Evolutionary conservation across 2,113 vertebrate genomes (phyloP), one percentile per base, ranked within the genome.

Genomic region (Leptobrachium ailaonicum): DNA sequence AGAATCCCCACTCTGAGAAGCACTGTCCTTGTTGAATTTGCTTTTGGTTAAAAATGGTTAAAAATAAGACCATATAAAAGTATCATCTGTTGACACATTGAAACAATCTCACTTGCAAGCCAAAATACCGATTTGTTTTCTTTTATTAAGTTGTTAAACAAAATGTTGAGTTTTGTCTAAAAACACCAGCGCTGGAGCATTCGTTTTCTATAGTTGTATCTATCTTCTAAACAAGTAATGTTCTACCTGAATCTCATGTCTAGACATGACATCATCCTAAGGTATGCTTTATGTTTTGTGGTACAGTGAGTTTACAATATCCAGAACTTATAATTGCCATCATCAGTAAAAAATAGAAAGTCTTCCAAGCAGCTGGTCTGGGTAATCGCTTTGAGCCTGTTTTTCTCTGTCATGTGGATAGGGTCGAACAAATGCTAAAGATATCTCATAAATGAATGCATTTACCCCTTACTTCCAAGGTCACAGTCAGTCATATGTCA

Each of bases 211-310:
- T 41, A 72, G 20, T 80, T 75, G 91, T 91, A 91, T 90, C 90
- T 83, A 89, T 90, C 90, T 90, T 87, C 88, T 80, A 83, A 91
- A 86, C 87, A 87, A 85, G 85, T 87, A 85, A 86, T 90, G 86
- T 88, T 89, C 88, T 90, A 92, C 91, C 92, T 92, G 91, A 90
- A 88, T 90, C 85, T 83, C 83, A 82, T 82, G 91, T 93, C 92
- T 92, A 92, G 92, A 93, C 91, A 91, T 90, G 88, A 92, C 92
- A 89, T 91, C 91, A 91, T 85, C 82, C 86, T 89, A 88, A 90
- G 88, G 88, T 88, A 87, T 84, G 89, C 88, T 85, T 88, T 86
- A 83, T 87, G 77, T 87, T 90, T 90, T 87, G 85, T 77, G 83
- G 88, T 81, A 81, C 64, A 69, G 63, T 85, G 83, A 85, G 87